These are phyloP conservation scores for Tiaroga cobitis DNA, from an alignment of 2,797 vertebrate species.

Conservation along the genomic window DNA sequence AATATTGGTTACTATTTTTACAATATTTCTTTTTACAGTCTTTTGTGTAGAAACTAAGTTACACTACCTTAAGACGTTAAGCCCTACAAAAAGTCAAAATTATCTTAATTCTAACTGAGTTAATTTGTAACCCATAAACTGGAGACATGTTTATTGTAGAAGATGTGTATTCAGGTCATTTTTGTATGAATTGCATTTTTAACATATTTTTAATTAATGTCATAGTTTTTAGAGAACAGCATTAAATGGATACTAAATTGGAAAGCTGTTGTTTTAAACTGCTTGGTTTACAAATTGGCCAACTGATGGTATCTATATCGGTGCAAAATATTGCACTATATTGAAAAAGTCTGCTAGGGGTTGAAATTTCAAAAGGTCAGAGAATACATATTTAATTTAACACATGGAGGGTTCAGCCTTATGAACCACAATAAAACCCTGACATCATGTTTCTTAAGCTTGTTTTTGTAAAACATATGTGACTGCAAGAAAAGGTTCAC, in stretches of 20 bases:
- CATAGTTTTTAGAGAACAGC: background rate
- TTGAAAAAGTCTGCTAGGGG: conserved; percentile 62
- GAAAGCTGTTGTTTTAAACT: background rate
- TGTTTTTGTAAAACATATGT: conserved; percentile 40
- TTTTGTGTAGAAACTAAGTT: background rate
- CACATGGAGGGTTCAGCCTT: conserved; percentile 72
- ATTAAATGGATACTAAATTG: background rate
- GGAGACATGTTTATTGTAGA: too few species aligned
- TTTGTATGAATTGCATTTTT: background rate
- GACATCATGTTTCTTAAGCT: conserved; percentile 70
- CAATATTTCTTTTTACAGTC: background rate
- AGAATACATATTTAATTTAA: conserved; percentile 73
- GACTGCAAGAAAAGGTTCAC: background rate
- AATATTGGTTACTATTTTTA: background rate
- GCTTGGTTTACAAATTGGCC: background rate
- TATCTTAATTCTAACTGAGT: background rate
- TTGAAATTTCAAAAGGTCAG: conserved; percentile 74
- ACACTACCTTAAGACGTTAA: background rate
- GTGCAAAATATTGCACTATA: background rate
- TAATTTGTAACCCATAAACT: background rate
- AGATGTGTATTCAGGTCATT: background rate
- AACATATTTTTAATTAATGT: background rate
- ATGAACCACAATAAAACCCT: conserved; percentile 70
- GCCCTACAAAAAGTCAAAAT: background rate
- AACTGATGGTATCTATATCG: background rate